Base-by-base conservation (phyloP, 1,140 invertebrate genomes). In the Zaprionus tsacasi region DNA sequence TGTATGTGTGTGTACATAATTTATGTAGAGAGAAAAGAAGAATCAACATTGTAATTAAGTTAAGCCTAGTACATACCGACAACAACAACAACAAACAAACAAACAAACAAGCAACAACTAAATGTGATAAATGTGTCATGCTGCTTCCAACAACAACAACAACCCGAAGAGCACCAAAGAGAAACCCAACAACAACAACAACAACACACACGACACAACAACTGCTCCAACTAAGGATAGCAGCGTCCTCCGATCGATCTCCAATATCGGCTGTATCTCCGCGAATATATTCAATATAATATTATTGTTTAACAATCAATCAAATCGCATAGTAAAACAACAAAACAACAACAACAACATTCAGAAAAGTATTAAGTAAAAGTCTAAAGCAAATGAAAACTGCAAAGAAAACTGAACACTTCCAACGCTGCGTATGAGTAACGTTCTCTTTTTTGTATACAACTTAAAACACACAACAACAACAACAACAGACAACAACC, bases 121-220 rank as follows among this genome's bases (percentile, higher is more conserved):
- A 83, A 82, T 87, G 82, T 87, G 83, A 87, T 88, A 88, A 89
- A 83, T 60, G 83, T 83, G 85, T 87, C 80, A 89, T 88, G 83
- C 83, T 80, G 80, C 83, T 88, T 88, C 85, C 83, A 85, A 73
- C 52, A 59, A 78, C 56, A 76, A 70, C 72, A 74, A 69, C 38
- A 64, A n/a, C 43, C 58, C 67, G 73, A 68, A 70, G 50, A 65
- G 71, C 61, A 78, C 68, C 61, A 76, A 73, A 69, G 36, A 80
- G 38, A 56, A 64, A 43, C 45, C 54, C 40, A 25, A 50, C 17
- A 69, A 50, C 45, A 60, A 59, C 61, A n/a, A 45, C 5, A 60
- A 38, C 60, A 52, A 73, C 55, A 76, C 65, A 68, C 64, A 73
- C 36, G 65, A 73, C 35, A 65, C 33, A 33, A n/a, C n/a, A 45